Conservation (phyloP, 2,113 vertebrate genomes). For the Turnix velox region DNA sequence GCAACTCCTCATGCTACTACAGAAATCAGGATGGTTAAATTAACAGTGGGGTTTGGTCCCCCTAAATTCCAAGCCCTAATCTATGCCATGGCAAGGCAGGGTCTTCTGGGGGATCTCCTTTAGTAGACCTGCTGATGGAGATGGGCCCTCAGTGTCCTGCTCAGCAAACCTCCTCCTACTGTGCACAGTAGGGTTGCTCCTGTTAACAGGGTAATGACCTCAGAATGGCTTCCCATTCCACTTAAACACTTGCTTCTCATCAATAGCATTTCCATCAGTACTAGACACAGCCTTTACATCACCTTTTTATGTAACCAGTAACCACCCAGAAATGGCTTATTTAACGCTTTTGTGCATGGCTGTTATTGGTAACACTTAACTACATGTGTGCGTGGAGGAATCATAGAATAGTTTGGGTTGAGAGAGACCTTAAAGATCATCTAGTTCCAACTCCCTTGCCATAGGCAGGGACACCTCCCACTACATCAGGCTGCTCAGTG, state of each 20-base stretch:
- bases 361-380: neutral
- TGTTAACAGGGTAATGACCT: neutral
- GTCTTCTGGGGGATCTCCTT: neutral
- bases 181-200: neutral
- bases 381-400: neutral
- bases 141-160: neutral
- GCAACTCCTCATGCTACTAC: neutral
- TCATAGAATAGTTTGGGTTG: too few species aligned
- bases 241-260: neutral
- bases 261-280: neutral
- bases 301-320: neutral
- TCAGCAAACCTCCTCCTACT: neutral
- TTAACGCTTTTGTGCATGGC: neutral
- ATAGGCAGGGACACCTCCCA: too few species aligned
- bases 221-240: neutral
- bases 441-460: too few species aligned
- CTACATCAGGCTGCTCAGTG: too few species aligned
- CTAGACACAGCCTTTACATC: neutral
- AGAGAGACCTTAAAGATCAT: too few species aligned
- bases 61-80: neutral
- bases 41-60: accelerated
- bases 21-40: neutral
- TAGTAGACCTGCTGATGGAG: accelerated
- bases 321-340: neutral
- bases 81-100: neutral